Evolutionary conservation across 2,797 vertebrate species (phyloP).

Genomic region (Falco naumanni): DNA sequence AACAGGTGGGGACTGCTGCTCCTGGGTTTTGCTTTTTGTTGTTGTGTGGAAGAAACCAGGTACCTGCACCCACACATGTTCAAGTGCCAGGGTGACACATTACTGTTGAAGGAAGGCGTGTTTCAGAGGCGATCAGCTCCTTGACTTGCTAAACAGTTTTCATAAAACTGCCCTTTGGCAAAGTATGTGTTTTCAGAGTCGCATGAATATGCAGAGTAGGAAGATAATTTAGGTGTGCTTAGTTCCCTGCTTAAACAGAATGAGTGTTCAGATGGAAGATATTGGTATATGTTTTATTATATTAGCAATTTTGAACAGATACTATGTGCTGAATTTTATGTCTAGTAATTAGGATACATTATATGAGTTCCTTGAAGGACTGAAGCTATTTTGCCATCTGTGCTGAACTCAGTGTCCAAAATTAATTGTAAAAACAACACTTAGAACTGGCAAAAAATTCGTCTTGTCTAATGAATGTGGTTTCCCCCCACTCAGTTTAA

Average conservation of each 20-base stretch:
- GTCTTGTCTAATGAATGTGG: background rate
- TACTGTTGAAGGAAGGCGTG: background rate
- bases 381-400: background rate
- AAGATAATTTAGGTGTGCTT: background rate
- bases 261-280: background rate
- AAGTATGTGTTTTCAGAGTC: background rate
- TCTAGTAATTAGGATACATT: background rate
- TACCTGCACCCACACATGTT: background rate
- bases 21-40: background rate
- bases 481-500: background rate
- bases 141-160: background rate
- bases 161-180: background rate
- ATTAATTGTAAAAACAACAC: background rate
- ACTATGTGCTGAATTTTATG: background rate
- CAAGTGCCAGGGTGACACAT: rapidly evolving
- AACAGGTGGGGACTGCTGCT: background rate
- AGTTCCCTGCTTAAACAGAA: background rate
- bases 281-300: background rate
- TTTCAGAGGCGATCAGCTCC: background rate
- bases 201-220: background rate
- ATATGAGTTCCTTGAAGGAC: background rate
- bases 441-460: background rate
- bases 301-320: background rate
- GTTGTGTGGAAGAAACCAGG: background rate
- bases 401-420: background rate